Conservation (phyloP, 23 tunicate genomes). For the Corella eumyota region DNA sequence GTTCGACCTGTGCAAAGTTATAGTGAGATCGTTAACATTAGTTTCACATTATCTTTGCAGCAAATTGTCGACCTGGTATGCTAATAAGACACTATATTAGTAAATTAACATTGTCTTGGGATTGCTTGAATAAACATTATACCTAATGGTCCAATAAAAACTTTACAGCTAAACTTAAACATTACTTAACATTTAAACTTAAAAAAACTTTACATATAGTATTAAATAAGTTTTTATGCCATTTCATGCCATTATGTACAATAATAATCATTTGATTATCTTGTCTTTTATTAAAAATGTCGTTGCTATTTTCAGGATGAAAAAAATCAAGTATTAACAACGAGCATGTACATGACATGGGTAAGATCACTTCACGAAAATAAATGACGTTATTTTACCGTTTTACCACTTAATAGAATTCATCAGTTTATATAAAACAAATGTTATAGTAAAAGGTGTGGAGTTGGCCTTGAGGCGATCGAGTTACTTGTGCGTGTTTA, state of each 20-base stretch:
- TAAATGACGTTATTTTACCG: constrained; percentile 4
- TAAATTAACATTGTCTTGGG: background rate
- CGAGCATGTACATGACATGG: constrained; percentile 81
- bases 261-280: background rate
- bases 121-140: too few species aligned
- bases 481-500: too few species aligned
- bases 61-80: constrained; percentile 84
- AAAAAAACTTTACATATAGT: background rate
- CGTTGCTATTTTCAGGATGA: constrained; percentile 44
- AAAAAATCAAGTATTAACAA: constrained; percentile 75
- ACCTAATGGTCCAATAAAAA: too few species aligned
- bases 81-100: background rate
- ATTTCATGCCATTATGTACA: background rate
- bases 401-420: constrained; percentile 35
- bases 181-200: too few species aligned
- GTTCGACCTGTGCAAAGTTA: constrained; percentile 55
- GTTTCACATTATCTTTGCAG: constrained; percentile 56
- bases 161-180: too few species aligned
- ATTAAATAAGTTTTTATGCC: background rate
- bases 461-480: too few species aligned
- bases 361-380: too few species aligned
- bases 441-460: too few species aligned
- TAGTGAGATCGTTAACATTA: constrained; percentile 59
- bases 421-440: too few species aligned
- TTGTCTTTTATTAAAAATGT: background rate